phyloP scores from a whole-genome alignment of 2,113 vertebrate genomes.

The Myodes glareolus region DNA sequence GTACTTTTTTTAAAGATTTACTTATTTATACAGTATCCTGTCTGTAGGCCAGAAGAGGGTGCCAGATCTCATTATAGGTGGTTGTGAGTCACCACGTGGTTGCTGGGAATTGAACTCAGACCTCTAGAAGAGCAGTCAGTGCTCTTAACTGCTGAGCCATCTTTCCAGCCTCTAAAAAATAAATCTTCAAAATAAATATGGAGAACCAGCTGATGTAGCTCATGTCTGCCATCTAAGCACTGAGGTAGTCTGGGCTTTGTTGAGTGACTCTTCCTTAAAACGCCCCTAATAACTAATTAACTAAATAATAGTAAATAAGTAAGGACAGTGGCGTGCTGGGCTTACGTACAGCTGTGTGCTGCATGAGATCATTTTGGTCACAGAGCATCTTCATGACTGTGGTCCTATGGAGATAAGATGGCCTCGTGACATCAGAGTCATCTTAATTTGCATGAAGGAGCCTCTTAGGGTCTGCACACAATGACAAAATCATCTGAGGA shows the following conservation, averaged over 20 bases:
- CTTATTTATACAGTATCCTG: too few relatives aligned
- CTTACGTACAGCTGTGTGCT: background rate
- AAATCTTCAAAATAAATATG: background rate
- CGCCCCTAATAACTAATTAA: background rate
- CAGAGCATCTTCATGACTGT: background rate
- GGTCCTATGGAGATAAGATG: background rate
- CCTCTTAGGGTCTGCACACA: background rate
- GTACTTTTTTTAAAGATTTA: too few relatives aligned
- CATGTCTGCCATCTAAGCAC: background rate
- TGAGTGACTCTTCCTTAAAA: background rate
- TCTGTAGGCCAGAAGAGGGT: too few relatives aligned
- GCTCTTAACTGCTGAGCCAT: too few relatives aligned
- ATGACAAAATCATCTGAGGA: background rate
- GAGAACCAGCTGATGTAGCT: background rate
- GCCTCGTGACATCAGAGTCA: background rate
- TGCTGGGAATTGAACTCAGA: too few relatives aligned
- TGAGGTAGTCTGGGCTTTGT: background rate
- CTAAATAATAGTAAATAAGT: background rate
- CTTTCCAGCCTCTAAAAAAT: background rate
- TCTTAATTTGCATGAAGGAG: background rate
- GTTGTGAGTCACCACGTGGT: too few relatives aligned
- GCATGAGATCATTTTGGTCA: background rate
- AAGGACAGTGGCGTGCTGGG: background rate
- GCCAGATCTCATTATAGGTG: too few relatives aligned
- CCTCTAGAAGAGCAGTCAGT: too few relatives aligned